Evolutionary conservation across 2,888 invertebrate species (phyloP), one percentile per base, ranked within the genome.

Genomic region (Leistus spinibarbis): DNA sequence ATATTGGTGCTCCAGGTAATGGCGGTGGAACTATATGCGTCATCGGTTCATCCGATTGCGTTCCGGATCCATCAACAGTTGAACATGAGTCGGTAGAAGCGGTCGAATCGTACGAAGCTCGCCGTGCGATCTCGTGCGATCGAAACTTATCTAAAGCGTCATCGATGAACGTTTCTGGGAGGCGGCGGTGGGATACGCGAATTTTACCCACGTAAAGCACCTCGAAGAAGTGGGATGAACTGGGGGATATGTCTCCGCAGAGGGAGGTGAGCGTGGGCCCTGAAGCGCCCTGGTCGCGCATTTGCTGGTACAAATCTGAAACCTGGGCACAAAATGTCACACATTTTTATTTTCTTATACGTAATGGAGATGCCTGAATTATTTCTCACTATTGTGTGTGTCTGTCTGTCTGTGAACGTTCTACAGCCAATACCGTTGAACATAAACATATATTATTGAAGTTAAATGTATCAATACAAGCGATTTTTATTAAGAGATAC

Each of bases 141-240:
- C 91, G 91, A 81, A 97, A 95, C 84, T 95, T 95, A 76, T 91
- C 90, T 74, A 97, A 86, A 1, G 97, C 95, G 83, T 97, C 96
- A 82, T 98, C 98, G 79, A 97, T 95, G 80, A 97, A 92, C 0
- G 93, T 90, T 79, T 95, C 94, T 0, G 96, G 94, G 0, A 95
- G 93, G 83, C 95, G 95, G 81, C 94, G 91, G 82, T 94, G 93
- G 54, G 95, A 93, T 79, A 96, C 94, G 79, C 94, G 91, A 65
- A 96, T 95, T 86, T 96, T 95, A 0, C 97, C 97, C 65, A 97
- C 92, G 84, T 97, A 97, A 78, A 97, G 87, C 2, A 96, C 95
- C 89, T 96, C 95, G 82, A 95, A 95, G 85, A 95, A 95, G 83
- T 95, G 95, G 22, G 95, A 95, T 77, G 94, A 94, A 80, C 94